Evolutionary conservation across 2,888 invertebrate genomes (phyloP).

Genomic region (Drosophila pegasa): DNA sequence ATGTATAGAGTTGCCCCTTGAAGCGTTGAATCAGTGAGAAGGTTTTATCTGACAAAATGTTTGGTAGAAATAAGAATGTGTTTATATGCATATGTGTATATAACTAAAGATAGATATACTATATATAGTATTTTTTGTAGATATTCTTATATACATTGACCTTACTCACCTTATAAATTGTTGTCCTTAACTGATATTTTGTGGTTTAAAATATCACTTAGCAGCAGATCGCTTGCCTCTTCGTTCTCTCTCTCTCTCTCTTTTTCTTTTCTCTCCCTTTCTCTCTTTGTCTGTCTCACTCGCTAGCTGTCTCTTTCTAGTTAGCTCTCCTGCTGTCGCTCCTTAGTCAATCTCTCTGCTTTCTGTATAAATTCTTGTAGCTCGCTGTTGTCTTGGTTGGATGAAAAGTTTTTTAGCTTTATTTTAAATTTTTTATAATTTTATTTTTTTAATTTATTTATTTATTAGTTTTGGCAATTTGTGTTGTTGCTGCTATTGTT

Average conservation of each 20-base stretch:
- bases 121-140: background rate
- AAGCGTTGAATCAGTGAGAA: too few relatives aligned
- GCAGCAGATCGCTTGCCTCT: conserved; percentile 56
- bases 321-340: conserved; percentile 10
- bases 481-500: conserved; percentile 37
- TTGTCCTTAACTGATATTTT: conserved; percentile 79
- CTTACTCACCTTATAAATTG: conserved; percentile 69
- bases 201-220: conserved; percentile 75
- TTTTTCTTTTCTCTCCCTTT: background rate
- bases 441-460: background rate
- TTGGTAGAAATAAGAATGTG: too few relatives aligned
- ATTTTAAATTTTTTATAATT: conserved; percentile 3
- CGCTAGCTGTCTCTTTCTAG: conserved; percentile 3
- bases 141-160: background rate
- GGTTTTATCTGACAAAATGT: too few relatives aligned
- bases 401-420: conserved; percentile 3
- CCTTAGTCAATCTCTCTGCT: conserved; percentile 30
- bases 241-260: background rate
- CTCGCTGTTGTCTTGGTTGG: conserved; percentile 30
- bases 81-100: background rate
- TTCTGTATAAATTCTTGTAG: conserved; percentile 66
- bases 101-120: background rate
- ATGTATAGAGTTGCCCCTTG: too few relatives aligned
- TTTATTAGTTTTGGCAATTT: conserved; percentile 62
- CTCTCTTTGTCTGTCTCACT: background rate